Evolutionary conservation across 2,797 vertebrate species (phyloP).

Genomic region (Linurgus olivaceus): DNA sequence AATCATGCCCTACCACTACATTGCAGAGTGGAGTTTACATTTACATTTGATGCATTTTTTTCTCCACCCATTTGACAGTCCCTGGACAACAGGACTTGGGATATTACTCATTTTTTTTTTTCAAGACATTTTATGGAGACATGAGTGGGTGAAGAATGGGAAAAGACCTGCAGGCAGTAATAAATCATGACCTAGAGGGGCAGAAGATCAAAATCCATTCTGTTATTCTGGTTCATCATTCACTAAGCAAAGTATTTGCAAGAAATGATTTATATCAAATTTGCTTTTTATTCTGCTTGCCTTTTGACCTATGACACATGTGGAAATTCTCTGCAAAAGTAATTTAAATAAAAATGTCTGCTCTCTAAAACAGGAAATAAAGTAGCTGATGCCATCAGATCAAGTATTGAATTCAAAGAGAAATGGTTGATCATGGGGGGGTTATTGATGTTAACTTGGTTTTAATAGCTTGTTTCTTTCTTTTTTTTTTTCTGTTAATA

Average conservation of each 20-base stretch:
- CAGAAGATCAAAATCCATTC: constrained; percentile 35
- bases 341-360: not conserved
- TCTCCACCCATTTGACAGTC: not conserved
- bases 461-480: not conserved
- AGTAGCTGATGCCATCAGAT: not conserved
- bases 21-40: not conserved
- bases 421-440: not conserved
- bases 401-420: not conserved
- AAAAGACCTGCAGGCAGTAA: constrained; percentile 14
- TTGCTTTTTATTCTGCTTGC: not conserved
- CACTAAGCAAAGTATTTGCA: constrained; percentile 32
- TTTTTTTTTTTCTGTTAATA: not conserved
- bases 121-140: constrained; percentile 12
- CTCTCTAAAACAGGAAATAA: not conserved
- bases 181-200: constrained; percentile 9
- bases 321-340: not conserved
- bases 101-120: constrained; percentile 10
- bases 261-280: not conserved
- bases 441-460: not conserved
- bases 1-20: constrained; percentile 44
- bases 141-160: constrained; percentile 17
- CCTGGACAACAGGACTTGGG: constrained; percentile 32
- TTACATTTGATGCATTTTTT: not conserved
- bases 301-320: not conserved
- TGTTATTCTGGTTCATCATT: constrained; percentile 24